phyloP scores from a whole-genome alignment of 2,113 vertebrate species.

The Anseranas semipalmata region DNA sequence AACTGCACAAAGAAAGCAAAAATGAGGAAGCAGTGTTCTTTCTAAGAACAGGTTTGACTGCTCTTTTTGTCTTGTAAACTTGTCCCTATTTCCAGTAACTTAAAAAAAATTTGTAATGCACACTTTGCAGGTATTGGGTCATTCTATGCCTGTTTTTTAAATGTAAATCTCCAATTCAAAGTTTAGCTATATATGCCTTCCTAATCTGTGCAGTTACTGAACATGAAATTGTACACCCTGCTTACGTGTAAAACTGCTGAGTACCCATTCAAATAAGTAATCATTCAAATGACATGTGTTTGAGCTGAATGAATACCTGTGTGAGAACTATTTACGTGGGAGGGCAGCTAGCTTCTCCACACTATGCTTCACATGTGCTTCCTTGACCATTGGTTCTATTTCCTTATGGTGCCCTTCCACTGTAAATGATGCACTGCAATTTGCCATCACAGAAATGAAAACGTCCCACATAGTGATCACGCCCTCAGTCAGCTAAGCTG shows the following conservation, averaged over 20 bases:
- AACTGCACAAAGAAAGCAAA: not conserved
- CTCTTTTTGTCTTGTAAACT: not conserved
- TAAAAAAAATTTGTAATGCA: not conserved
- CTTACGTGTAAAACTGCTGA: not conserved
- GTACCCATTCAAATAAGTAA: not conserved
- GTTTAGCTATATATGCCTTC: not conserved
- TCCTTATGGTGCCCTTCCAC: not conserved
- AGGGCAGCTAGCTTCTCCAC: not conserved
- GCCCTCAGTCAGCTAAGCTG: not conserved
- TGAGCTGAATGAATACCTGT: not conserved
- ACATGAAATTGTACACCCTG: not conserved
- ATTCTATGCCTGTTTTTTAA: not conserved
- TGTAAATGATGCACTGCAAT: not conserved
- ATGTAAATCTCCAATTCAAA: not conserved
- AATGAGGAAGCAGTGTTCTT: not conserved
- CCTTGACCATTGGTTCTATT: not conserved
- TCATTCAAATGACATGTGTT: not conserved
- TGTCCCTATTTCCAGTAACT: not conserved
- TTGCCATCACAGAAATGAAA: not conserved
- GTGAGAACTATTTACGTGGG: not conserved
- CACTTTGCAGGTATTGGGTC: not conserved
- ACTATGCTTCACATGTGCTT: not conserved
- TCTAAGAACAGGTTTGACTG: not conserved
- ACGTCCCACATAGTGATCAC: not conserved
- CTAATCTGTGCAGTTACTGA: not conserved